phyloP scores from a whole-genome alignment of 1,140 invertebrate species.

The Platyscapa corneri region DNA sequence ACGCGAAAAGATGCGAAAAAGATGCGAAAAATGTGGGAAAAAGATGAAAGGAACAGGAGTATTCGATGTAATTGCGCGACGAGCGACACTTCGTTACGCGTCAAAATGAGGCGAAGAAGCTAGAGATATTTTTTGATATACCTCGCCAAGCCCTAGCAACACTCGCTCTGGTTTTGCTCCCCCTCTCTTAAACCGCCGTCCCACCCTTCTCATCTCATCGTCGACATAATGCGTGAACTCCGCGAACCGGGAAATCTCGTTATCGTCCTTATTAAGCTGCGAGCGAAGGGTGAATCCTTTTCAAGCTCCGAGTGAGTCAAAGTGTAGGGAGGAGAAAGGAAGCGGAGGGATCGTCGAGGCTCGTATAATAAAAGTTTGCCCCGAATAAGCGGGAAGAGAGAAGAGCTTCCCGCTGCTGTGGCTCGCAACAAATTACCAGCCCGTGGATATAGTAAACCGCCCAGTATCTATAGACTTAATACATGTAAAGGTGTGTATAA shows the following conservation, averaged over 20 bases:
- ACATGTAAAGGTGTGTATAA: neutral
- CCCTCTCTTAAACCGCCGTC: neutral
- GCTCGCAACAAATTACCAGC: conserved; percentile 44
- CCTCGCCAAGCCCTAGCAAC: neutral
- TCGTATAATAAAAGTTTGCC: conserved; percentile 48
- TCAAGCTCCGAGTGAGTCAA: conserved; percentile 45
- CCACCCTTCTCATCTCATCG: neutral
- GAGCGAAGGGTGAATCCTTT: conserved; percentile 53
- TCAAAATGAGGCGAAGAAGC: conserved; percentile 5
- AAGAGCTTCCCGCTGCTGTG: conserved; percentile 11
- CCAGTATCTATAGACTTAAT: neutral
- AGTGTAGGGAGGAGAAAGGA: neutral
- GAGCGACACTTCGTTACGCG: conserved; percentile 38
- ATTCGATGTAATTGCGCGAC: conserved; percentile 26
- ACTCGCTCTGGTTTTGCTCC: neutral
- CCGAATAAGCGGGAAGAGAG: conserved; percentile 6
- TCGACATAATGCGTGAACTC: conserved; percentile 50
- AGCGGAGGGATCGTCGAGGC: neutral
- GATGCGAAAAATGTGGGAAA: neutral
- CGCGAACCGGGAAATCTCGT: conserved; percentile 56
- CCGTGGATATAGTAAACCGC: conserved; percentile 38
- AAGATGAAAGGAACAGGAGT: conserved; percentile 6
- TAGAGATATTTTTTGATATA: conserved; percentile 11
- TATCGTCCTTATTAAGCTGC: conserved; percentile 61
- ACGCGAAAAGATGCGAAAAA: neutral